A percentile compares a stretch with the other conserved stretches of the same genome.
Conservation (phyloP, 2,888 invertebrate species). For the Eupithecia insigniata region DNA sequence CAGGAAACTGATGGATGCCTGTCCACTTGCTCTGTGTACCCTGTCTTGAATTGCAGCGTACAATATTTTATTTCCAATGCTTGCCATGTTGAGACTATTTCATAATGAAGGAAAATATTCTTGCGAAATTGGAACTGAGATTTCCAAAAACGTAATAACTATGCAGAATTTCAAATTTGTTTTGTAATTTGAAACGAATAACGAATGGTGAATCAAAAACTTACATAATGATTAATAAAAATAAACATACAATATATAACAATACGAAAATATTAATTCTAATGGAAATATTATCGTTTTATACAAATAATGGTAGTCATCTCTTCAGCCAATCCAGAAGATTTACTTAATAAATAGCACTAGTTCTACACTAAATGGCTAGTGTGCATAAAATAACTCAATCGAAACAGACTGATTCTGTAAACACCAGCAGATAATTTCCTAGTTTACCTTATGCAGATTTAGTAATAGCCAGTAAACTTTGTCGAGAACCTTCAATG, state of each 20-base stretch:
- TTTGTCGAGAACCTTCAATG: conserved; percentile 8
- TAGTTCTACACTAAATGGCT: background rate
- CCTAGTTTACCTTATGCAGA: conserved; percentile 37
- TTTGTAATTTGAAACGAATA: background rate
- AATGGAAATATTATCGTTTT: background rate
- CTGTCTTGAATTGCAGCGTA: background rate
- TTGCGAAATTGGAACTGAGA: background rate
- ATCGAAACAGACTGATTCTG: conserved; percentile 5
- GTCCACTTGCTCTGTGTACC: conserved; percentile 11
- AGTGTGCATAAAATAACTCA: conserved; percentile 9
- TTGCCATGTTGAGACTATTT: background rate
- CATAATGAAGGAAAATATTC: background rate
- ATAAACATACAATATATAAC: background rate
- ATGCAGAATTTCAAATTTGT: background rate
- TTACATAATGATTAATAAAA: background rate
- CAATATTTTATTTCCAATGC: background rate
- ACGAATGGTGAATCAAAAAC: background rate
- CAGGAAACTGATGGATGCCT: conserved; percentile 51
- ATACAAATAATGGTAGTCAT: background rate
- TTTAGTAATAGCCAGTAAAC: background rate
- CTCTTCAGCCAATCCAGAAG: background rate
- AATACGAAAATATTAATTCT: background rate
- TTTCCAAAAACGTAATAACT: background rate
- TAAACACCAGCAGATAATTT: conserved; percentile 31
- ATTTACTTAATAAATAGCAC: background rate